Evolutionary conservation across 2,888 invertebrate genomes (phyloP).

Genomic region (Acanthosoma haemorrhoidale): DNA sequence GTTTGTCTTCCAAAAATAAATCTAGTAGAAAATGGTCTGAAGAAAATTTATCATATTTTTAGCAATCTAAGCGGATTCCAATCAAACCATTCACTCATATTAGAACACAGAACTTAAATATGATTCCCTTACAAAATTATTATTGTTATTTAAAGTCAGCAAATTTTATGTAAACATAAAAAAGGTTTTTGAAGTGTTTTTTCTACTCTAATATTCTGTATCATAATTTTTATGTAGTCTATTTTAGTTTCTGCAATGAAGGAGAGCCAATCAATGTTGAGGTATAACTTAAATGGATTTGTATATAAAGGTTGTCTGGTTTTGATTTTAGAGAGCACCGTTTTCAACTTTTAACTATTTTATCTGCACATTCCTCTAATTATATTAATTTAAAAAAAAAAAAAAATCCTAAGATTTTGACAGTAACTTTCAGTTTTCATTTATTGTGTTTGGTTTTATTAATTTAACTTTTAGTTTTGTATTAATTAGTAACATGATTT

Average conservation of each 20-base stretch:
- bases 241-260: background rate
- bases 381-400: background rate
- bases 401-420: background rate
- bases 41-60: too few relatives aligned
- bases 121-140: too few relatives aligned
- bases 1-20: too few relatives aligned
- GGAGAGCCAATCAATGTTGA: constrained; percentile 17
- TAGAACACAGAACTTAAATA: too few relatives aligned
- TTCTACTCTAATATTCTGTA: too few relatives aligned
- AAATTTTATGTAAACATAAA: too few relatives aligned
- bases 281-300: constrained; percentile 17
- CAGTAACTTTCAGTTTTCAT: background rate
- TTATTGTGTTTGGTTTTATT: constrained; percentile 14
- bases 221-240: background rate
- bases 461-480: constrained; percentile 9
- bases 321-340: constrained; percentile 29
- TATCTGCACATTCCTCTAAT: constrained; percentile 26
- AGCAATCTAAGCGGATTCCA: too few relatives aligned
- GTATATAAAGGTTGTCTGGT: constrained; percentile 27
- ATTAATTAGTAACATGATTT: constrained; percentile 16
- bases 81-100: too few relatives aligned
- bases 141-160: too few relatives aligned
- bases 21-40: too few relatives aligned
- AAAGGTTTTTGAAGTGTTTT: too few relatives aligned
- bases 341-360: constrained; percentile 18